Percentiles rank a stretch among this genome's conserved stretches.
phyloP scores from a whole-genome alignment of 2,113 vertebrate species.

The Abramis brama region DNA sequence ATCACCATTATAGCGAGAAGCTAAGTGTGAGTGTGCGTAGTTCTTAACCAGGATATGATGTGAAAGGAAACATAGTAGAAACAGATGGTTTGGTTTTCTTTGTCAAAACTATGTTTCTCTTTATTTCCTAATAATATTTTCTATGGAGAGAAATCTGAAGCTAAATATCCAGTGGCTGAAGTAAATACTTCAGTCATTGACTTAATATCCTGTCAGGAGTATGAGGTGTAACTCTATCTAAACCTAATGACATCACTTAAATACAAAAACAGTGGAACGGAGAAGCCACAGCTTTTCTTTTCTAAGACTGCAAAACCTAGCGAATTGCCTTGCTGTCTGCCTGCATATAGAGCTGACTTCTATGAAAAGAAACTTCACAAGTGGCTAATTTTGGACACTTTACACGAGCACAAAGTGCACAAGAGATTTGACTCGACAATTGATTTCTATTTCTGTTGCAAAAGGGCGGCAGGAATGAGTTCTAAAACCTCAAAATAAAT shows the following conservation, averaged over 20 bases:
- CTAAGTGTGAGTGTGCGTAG: neutral
- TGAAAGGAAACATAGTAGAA: slow-evolving; percentile 14
- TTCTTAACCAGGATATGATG: slow-evolving; percentile 1
- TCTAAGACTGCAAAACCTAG: neutral
- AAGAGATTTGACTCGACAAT: neutral
- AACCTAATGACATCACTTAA: slow-evolving; percentile 14
- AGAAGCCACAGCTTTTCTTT: neutral
- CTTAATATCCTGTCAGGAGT: neutral
- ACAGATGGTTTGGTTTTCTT: slow-evolving; percentile 35
- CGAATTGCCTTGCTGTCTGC: neutral
- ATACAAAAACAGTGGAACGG: slow-evolving; percentile 3
- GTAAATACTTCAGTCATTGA: slow-evolving; percentile 24
- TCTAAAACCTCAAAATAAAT: neutral
- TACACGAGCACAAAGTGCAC: neutral
- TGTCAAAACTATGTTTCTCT: slow-evolving; percentile 14
- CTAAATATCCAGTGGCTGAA: slow-evolving; percentile 33
- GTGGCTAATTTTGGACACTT: neutral
- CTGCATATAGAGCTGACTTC: neutral
- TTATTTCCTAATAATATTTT: slow-evolving; percentile 33
- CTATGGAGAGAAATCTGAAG: slow-evolving; percentile 8
- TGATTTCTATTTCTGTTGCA: neutral
- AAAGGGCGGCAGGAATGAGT: neutral
- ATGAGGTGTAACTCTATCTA: slow-evolving; percentile 14
- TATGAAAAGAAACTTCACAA: neutral
- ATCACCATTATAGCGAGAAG: neutral